Base-by-base conservation (phyloP, 2,113 vertebrate species). In the Alectura lathami region DNA sequence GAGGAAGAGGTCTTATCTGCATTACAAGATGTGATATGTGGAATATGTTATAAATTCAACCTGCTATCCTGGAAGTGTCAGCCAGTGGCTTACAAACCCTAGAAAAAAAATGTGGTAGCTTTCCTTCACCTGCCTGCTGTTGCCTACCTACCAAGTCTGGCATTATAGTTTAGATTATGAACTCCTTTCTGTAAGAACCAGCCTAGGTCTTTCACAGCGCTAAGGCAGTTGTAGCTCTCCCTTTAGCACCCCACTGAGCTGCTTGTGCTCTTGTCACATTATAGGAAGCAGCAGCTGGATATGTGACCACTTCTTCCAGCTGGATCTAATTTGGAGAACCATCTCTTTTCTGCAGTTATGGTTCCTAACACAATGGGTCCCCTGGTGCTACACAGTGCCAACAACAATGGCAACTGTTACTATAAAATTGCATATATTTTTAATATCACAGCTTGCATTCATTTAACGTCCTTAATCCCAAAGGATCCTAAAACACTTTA, bases 381-480 rank as follows among this genome's bases (percentile, higher is more conserved):
- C 72, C 72, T 79, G 76, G 54, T 59, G n/a, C 75, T 73, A 24
- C 34, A 32, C 54, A 23, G 72, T n/a, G 40, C 70, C 74, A 93
- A 51, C n/a, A 89, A 59, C 60, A 88, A 81, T 70, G 51, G 60
- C 83, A 86, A 69, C 68, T 81, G 30, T 77, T 78, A 23, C 68
- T 83, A 17, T 29, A 60, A 93, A 75, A n/a, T 75, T 80, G 80
- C 83, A 70, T 94, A 42, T 72, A 93, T 91, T 94, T 94, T 88
- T 88, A 81, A 94, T 86, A 64, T 67, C 88, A 8, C 86, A 93
- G 17, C n/a, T 91, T 91, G 51, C 42, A 60, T 83, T 78, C 34
- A 48, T 80, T 89, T 88, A 80, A 77, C 63, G 68, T 47, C 85
- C 48, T 90, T 64, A 48, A 74, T 81, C 83, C 72, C 93, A 81